Conservation (phyloP, 2,888 invertebrate genomes). For the Drosophila siamana region DNA sequence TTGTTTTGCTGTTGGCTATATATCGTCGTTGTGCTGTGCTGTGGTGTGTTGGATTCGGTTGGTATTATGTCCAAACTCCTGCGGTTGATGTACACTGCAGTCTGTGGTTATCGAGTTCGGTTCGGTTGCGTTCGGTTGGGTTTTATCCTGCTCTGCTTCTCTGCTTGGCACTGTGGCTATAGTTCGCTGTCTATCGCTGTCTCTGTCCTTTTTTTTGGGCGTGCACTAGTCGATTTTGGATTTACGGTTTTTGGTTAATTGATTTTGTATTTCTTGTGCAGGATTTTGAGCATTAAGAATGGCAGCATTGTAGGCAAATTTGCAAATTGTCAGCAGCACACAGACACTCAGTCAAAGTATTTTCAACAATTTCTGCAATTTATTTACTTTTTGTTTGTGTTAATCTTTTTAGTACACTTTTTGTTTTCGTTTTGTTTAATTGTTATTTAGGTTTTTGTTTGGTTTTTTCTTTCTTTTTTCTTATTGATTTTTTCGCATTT, state of each 20-base stretch:
- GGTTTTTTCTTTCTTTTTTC: neutral
- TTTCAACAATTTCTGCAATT: conserved; percentile 12
- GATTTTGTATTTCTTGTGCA: conserved; percentile 77
- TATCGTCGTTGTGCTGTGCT: conserved; percentile 12
- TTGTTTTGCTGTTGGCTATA: conserved; percentile 67
- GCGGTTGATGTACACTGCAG: conserved; percentile 2
- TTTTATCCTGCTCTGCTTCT: neutral
- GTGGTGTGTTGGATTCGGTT: conserved; percentile 22
- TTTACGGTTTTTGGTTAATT: conserved; percentile 46
- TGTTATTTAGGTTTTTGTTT: conserved; percentile 27
- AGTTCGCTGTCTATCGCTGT: conserved; percentile 18
- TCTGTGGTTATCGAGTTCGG: conserved; percentile 15
- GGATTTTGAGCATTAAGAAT: conserved; percentile 74
- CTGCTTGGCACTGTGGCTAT: neutral
- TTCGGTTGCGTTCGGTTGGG: no score
- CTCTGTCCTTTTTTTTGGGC: conserved; percentile 36
- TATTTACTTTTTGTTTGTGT: conserved; percentile 22
- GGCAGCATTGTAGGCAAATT: conserved; percentile 62
- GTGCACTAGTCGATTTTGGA: conserved; percentile 61
- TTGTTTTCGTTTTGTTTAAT: conserved; percentile 20
- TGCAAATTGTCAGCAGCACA: conserved; percentile 29
- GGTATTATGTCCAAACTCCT: conserved; percentile 29
- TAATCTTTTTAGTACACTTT: conserved; percentile 17
- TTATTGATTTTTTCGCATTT: conserved; percentile 64
- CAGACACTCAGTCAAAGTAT: conserved; percentile 54